Conservation (phyloP, 92 coral and sea anemone species). For the Pocillopora grandis region DNA sequence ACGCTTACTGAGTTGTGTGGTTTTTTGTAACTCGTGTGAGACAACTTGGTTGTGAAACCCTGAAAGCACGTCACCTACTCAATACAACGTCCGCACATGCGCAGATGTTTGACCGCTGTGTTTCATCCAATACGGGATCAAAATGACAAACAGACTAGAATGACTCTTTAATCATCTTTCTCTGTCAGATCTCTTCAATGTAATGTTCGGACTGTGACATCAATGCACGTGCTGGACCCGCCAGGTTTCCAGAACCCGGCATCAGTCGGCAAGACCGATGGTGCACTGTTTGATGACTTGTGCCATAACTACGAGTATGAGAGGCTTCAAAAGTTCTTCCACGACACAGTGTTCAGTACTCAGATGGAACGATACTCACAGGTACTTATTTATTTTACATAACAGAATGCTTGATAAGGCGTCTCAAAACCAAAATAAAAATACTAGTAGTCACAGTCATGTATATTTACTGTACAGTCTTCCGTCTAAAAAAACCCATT, state of each 20-base stretch:
- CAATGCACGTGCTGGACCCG: slow-evolving; percentile 92
- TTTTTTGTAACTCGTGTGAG: too few species aligned
- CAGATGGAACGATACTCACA: slow-evolving; percentile 95
- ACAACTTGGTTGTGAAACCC: too few species aligned
- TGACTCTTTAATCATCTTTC: not conserved
- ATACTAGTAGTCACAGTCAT: too few species aligned
- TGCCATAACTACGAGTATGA: slow-evolving; percentile 95
- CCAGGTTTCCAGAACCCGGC: slow-evolving; percentile 94
- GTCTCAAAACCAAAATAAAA: not conserved
- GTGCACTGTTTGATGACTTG: slow-evolving; percentile 87
- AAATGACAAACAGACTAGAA: too few species aligned
- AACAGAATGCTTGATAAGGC: not conserved
- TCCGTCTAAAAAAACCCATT: too few species aligned
- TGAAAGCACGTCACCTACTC: too few species aligned
- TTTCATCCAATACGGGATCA: too few species aligned
- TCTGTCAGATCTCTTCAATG: slow-evolving; percentile 81
- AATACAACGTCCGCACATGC: too few species aligned
- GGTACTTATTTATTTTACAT: slow-evolving; percentile 25
- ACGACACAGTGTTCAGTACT: slow-evolving; percentile 86
- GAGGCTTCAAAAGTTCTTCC: slow-evolving; percentile 97
- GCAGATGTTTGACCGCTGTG: too few species aligned
- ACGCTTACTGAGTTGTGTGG: too few species aligned
- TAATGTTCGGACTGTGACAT: slow-evolving; percentile 76
- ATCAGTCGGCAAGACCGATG: slow-evolving; percentile 59
- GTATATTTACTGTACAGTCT: too few species aligned